Conservation (phyloP, 1,140 invertebrate species). For the Zaprionus lachaisei region DNA sequence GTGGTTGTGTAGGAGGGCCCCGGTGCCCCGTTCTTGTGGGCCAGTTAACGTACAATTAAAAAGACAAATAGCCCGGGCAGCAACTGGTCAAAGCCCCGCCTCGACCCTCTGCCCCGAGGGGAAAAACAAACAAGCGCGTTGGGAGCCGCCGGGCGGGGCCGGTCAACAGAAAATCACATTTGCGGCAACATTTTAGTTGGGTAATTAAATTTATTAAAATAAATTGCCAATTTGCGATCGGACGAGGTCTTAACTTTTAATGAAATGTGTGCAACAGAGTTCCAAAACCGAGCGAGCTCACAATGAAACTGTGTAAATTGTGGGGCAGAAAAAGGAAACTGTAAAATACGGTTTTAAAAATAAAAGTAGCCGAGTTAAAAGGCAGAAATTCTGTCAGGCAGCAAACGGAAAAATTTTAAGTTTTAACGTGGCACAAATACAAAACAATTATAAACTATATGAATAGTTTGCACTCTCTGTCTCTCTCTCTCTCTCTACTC, state of each 20-base stretch:
- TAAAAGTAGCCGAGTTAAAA: slow-evolving; percentile 14
- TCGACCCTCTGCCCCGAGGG: background rate
- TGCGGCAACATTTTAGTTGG: slow-evolving; percentile 42
- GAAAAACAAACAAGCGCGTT: slow-evolving; percentile 29
- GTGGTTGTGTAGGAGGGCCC: slow-evolving; percentile 1
- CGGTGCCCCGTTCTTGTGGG: slow-evolving; percentile 32
- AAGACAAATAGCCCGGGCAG: slow-evolving; percentile 53
- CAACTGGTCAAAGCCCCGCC: slow-evolving; percentile 39
- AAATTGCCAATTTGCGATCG: slow-evolving; percentile 67
- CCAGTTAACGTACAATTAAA: slow-evolving; percentile 61
- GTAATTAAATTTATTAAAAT: slow-evolving; percentile 80
- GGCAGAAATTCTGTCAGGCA: slow-evolving; percentile 10
- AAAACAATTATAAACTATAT: slow-evolving; percentile 33
- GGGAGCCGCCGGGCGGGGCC: background rate
- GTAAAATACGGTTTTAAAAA: slow-evolving; percentile 1
- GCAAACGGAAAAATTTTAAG: slow-evolving; percentile 32
- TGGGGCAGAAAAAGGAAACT: background rate
- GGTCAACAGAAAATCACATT: slow-evolving; percentile 32
- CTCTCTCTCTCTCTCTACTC: slow-evolving; percentile 4
- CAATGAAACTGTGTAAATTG: slow-evolving; percentile 48
- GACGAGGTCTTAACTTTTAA: slow-evolving; percentile 64
- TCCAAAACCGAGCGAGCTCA: slow-evolving; percentile 21
- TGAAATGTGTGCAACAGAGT: slow-evolving; percentile 49
- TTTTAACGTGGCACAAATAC: slow-evolving; percentile 42
- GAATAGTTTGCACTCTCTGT: background rate